phyloP scores from a whole-genome alignment of 2,113 vertebrate species.

The Rhombomys opimus region DNA sequence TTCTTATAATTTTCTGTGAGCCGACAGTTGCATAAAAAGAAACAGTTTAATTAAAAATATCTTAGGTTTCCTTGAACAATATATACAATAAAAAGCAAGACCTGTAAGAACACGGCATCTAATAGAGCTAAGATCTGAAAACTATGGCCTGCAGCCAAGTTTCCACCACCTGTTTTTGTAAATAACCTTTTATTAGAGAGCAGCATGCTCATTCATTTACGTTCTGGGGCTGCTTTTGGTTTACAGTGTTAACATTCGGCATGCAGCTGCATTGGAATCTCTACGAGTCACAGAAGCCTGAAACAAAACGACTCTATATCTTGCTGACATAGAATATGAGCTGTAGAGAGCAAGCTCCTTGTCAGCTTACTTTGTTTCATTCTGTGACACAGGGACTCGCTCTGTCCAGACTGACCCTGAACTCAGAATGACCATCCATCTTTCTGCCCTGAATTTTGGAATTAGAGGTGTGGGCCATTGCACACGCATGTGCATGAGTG shows the following conservation, averaged over 20 bases:
- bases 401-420: not conserved
- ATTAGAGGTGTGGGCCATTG: not conserved
- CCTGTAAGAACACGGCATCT: not conserved
- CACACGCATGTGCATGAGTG: not conserved
- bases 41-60: constrained; percentile 41
- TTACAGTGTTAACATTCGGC: not conserved
- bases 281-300: not conserved
- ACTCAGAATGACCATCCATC: too few species aligned
- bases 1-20: not conserved
- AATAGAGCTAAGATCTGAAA: not conserved
- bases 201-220: not conserved
- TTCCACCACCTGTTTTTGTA: not conserved
- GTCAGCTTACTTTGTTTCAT: not conserved
- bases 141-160: not conserved
- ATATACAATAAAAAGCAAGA: not conserved
- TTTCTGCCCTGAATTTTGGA: not conserved
- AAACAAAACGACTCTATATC: not conserved
- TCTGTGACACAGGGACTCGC: not conserved
- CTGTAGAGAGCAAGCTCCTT: not conserved
- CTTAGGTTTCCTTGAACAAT: not conserved
- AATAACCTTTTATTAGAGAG: not conserved
- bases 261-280: not conserved
- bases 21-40: constrained; percentile 30
- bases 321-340: not conserved
- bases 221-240: not conserved